Percentiles rank a stretch among this genome's conserved stretches.
Evolutionary conservation across 2,797 vertebrate genomes (phyloP).

Genomic region (Labroides dimidiatus): DNA sequence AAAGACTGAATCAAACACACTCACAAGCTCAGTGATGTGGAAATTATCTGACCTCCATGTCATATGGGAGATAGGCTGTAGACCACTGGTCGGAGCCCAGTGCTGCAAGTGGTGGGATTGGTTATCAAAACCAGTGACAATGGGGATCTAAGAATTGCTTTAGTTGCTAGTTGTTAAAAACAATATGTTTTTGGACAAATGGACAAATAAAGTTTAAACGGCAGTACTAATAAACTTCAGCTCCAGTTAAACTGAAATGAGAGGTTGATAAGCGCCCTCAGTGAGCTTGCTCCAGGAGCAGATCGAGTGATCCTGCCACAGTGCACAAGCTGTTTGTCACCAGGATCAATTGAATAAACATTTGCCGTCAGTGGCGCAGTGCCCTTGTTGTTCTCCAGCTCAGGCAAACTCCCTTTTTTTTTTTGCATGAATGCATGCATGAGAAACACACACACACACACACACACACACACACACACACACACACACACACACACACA

Average conservation of each 20-base stretch:
- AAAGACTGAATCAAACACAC: too few species aligned
- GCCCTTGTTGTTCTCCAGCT: conserved; percentile 42
- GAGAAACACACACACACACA: neutral
- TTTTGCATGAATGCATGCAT: conserved; percentile 62
- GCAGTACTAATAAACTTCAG: conserved; percentile 1
- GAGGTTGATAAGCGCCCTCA: conserved; percentile 12
- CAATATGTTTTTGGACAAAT: too few species aligned
- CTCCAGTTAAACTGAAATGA: conserved; percentile 7
- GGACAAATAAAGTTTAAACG: too few species aligned
- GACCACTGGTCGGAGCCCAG: too few species aligned
- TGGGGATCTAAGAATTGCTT: too few species aligned
- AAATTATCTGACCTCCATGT: too few species aligned
- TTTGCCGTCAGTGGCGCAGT: conserved; percentile 54
- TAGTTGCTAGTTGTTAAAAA: too few species aligned
- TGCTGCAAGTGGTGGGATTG: too few species aligned
- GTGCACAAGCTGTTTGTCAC: conserved; percentile 74
- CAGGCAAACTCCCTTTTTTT: conserved; percentile 33
- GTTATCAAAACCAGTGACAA: too few species aligned
- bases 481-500: neutral
- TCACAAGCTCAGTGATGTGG: too few species aligned
- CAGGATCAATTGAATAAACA: conserved; percentile 83
- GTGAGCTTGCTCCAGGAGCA: neutral
- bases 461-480: neutral
- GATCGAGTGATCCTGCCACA: conserved; percentile 38
- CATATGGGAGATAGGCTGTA: too few species aligned